Evolutionary conservation across 2,888 invertebrate genomes (phyloP).

Genomic region (Microchrysa polita): DNA sequence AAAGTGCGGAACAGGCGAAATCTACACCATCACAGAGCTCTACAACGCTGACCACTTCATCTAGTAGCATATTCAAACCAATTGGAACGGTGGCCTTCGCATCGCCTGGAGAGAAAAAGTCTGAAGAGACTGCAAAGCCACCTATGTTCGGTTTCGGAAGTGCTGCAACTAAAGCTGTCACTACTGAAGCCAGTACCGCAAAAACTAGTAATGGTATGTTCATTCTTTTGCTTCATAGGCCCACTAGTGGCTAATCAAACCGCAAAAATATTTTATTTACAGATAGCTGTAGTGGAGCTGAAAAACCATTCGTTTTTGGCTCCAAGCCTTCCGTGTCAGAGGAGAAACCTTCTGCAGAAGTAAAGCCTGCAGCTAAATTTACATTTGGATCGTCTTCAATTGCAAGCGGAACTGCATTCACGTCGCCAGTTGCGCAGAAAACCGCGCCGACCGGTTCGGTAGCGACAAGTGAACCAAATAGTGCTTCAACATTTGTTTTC

Average conservation of each 20-base stretch:
- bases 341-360: conserved; percentile 26
- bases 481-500: conserved; percentile 42
- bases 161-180: background rate
- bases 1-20: background rate
- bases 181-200: background rate
- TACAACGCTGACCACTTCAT: conserved; percentile 49
- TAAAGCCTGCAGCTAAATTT: conserved; percentile 31
- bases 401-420: conserved; percentile 21
- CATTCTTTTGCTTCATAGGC: too few relatives aligned
- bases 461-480: conserved; percentile 45
- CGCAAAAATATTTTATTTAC: conserved; percentile 38
- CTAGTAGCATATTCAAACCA: conserved; percentile 49
- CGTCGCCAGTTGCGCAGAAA: conserved; percentile 24
- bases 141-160: conserved; percentile 9
- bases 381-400: conserved; percentile 46
- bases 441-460: conserved; percentile 41
- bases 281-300: conserved; percentile 7
- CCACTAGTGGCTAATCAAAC: too few relatives aligned
- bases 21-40: background rate
- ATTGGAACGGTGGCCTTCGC: conserved; percentile 51
- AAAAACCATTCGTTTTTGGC: conserved; percentile 45
- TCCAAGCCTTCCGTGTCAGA: conserved; percentile 24
- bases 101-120: conserved; percentile 41
- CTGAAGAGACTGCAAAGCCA: conserved; percentile 42
- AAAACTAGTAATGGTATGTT: background rate